Evolutionary conservation across 2,888 invertebrate species (phyloP), one percentile per base, ranked within the genome.

Genomic region (Galeruca laticollis): DNA sequence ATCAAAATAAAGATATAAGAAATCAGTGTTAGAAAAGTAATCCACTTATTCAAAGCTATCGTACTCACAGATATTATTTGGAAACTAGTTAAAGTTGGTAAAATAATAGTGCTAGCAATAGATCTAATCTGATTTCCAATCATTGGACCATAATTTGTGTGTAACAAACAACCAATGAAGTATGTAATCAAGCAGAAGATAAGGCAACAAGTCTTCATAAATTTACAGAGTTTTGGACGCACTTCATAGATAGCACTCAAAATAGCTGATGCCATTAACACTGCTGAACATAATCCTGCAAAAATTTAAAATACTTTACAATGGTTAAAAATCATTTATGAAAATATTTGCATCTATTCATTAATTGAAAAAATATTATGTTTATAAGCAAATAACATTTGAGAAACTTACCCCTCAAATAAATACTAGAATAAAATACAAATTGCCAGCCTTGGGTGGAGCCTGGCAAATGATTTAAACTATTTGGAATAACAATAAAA

Each of bases 351-450:
- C n/a, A n/a, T n/a, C n/a, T n/a, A n/a, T n/a, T n/a, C n/a, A n/a
- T 33, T 21, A 31, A 43, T 37, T 20, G n/a, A 47, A 13, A 3
- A 26, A 21, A 49, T 18, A 11, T 26, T 18, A 56, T 54, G 1
- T 33, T 56, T n/a, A n/a, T n/a, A n/a, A n/a, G n/a, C n/a, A 6
- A n/a, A 51, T 54, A 2, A 33, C 15, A 51, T 26, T 15, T 26
- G 20, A 49, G 21, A 21, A 43, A 13, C 60, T 70, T 57, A 71
- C 73, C 73, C 59, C 60, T 62, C 13, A 73, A 40, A 43, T 66
- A 69, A 21, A 67, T 62, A 20, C 63, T 68, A 11, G 70, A 70
- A 60, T 69, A 73, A 66, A 73, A 70, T 20, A 73, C 51, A 15
- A 67, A 65, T 52, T 66, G 49, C 73, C 73, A 73, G 9, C 56